Evolutionary conservation across 2,797 vertebrate species (phyloP).

Genomic region (Scolopax bukidnonensis): DNA sequence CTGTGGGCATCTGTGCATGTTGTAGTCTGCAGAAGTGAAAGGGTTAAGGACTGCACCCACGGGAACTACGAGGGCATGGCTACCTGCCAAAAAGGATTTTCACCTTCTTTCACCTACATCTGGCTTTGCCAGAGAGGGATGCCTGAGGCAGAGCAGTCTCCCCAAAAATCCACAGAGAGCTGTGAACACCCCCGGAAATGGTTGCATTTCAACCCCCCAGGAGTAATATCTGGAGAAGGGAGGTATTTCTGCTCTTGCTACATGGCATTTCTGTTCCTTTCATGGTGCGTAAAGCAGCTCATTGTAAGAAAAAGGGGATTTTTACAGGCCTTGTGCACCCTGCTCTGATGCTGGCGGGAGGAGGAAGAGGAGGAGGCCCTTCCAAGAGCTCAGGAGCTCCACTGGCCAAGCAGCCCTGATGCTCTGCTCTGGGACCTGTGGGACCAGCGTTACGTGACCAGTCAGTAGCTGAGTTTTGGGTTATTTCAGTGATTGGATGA

Average conservation of each 20-base stretch:
- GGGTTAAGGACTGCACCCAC: fast-evolving
- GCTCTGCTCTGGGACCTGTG: fast-evolving
- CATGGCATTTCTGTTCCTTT: neutral
- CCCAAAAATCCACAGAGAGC: neutral
- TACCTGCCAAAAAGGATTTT: fast-evolving
- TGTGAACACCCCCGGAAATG: neutral
- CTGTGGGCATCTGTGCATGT: neutral
- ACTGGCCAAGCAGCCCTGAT: neutral
- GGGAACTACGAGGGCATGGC: neutral
- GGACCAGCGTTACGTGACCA: neutral
- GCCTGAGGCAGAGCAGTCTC: neutral
- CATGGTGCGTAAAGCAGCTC: neutral
- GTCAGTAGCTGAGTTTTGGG: neutral
- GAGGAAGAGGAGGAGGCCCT: neutral
- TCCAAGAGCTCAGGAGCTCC: neutral
- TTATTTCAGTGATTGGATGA: neutral
- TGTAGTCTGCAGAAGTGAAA: neutral
- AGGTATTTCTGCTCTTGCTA: neutral
- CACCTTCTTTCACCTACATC: neutral
- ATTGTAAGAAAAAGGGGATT: neutral
- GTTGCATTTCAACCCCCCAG: neutral
- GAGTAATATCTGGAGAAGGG: neutral
- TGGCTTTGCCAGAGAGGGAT: neutral
- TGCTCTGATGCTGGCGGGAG: neutral
- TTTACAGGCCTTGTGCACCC: neutral